Percentiles rank a stretch among this genome's conserved stretches.
Evolutionary conservation across 2,888 invertebrate species (phyloP).

Genomic region (Phaedon cochleariae): DNA sequence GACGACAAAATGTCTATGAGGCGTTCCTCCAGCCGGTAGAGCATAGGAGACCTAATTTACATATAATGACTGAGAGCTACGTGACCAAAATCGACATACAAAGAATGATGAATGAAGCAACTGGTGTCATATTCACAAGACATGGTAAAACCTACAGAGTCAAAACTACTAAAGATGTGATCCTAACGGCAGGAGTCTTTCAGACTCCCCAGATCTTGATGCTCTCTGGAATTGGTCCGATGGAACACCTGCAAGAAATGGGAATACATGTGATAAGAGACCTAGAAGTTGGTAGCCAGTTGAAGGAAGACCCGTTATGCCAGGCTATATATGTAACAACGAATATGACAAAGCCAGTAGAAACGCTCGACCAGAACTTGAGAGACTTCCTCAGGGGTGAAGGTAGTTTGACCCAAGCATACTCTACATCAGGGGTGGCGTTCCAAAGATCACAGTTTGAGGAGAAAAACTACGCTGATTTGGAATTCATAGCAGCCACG

Average conservation of each 20-base stretch:
- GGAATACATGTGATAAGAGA: conserved; percentile 70
- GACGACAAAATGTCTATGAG: neutral
- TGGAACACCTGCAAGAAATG: conserved; percentile 66
- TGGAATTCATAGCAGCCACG: conserved; percentile 15
- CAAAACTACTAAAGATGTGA: conserved; percentile 74
- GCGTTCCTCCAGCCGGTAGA: neutral
- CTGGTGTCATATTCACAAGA: conserved; percentile 58
- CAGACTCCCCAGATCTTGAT: conserved; percentile 84
- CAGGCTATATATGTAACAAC: conserved; percentile 73
- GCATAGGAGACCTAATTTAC: neutral
- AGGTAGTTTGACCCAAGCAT: conserved; percentile 23
- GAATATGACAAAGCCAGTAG: conserved; percentile 63
- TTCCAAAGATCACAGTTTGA: conserved; percentile 17
- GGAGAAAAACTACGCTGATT: neutral
- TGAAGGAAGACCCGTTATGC: conserved; percentile 75
- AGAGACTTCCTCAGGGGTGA: conserved; percentile 56
- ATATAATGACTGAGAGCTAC: neutral
- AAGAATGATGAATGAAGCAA: neutral
- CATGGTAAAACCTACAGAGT: conserved; percentile 64
- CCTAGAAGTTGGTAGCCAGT: conserved; percentile 77
- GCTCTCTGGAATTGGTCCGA: conserved; percentile 81
- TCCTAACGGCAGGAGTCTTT: conserved; percentile 81
- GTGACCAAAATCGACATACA: neutral
- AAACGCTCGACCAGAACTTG: conserved; percentile 61
- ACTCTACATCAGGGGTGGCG: conserved; percentile 9